phyloP scores from a whole-genome alignment of 92 coral and sea anemone genomes.

The Zoanthus sociatus region DNA sequence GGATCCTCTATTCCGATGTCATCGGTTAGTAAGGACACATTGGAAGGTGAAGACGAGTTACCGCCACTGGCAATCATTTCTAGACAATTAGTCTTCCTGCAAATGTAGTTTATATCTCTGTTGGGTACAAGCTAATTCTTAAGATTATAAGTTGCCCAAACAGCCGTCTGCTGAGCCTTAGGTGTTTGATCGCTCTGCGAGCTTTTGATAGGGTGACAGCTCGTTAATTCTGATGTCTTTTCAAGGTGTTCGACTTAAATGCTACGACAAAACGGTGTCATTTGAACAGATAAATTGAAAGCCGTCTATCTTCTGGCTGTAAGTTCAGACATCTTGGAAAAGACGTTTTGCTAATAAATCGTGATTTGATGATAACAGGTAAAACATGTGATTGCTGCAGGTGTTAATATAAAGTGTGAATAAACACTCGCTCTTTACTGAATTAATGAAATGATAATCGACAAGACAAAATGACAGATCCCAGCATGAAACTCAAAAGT shows the following conservation, averaged over 20 bases:
- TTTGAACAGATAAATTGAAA: not conserved
- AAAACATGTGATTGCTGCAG: not conserved
- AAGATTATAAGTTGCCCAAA: not conserved
- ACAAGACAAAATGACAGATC: not conserved
- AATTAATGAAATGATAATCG: slow-evolving; percentile 17
- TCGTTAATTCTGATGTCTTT: not conserved
- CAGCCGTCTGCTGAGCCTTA: not conserved
- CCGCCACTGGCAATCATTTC: slow-evolving; percentile 6
- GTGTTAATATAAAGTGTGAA: not conserved
- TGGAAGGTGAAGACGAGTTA: not conserved
- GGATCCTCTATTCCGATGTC: slow-evolving; percentile 8
- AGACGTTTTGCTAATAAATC: not conserved
- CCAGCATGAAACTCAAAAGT: not conserved
- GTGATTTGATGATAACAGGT: not conserved
- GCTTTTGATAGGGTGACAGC: not conserved
- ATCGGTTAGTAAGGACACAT: not conserved
- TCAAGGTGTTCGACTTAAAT: not conserved
- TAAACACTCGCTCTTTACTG: not conserved
- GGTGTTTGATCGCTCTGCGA: not conserved
- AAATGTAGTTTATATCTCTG: not conserved
- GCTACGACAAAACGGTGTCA: not conserved
- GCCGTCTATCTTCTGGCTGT: not conserved
- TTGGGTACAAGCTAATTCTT: not conserved
- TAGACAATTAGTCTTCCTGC: not conserved
- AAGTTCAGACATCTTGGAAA: not conserved